phyloP scores from a whole-genome alignment of 2,888 invertebrate species.

The Scaptomyza cyrtandrae region DNA sequence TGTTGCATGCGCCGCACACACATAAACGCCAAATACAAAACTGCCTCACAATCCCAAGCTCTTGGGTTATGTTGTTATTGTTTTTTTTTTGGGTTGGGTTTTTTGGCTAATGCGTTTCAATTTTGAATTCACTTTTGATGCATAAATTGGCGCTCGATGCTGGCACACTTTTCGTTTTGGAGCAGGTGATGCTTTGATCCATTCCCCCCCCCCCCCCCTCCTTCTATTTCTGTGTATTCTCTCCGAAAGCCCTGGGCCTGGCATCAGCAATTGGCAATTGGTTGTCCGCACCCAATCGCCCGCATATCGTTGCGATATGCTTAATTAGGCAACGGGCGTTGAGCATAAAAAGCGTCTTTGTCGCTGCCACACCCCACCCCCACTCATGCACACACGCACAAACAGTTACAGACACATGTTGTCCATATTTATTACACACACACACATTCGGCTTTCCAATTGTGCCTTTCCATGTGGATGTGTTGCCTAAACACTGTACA shows the following conservation, averaged over 20 bases:
- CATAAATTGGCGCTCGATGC: background rate
- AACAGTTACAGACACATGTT: constrained; percentile 57
- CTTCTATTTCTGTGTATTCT: background rate
- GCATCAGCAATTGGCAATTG: constrained; percentile 4
- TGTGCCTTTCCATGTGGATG: constrained; percentile 61
- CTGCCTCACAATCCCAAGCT: background rate
- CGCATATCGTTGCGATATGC: constrained; percentile 66
- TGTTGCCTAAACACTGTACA: constrained; percentile 50
- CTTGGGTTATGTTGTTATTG: background rate
- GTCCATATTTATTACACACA: constrained; percentile 75
- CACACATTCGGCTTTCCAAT: constrained; percentile 64
- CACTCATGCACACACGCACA: constrained; percentile 17
- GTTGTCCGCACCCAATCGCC: constrained; percentile 40
- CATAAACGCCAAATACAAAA: background rate
- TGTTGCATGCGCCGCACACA: constrained; percentile 34
- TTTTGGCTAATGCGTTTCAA: background rate
- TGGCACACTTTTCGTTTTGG: background rate
- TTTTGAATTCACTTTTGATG: background rate
- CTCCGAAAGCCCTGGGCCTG: background rate
- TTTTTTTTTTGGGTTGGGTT: background rate
- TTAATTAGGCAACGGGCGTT: constrained; percentile 76
- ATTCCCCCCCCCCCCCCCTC: too few relatives aligned
- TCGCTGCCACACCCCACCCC: constrained; percentile 69
- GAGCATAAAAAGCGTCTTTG: constrained; percentile 77
- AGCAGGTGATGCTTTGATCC: constrained; percentile 1